phyloP scores from a whole-genome alignment of 2,113 vertebrate species.

The Mus pahari region DNA sequence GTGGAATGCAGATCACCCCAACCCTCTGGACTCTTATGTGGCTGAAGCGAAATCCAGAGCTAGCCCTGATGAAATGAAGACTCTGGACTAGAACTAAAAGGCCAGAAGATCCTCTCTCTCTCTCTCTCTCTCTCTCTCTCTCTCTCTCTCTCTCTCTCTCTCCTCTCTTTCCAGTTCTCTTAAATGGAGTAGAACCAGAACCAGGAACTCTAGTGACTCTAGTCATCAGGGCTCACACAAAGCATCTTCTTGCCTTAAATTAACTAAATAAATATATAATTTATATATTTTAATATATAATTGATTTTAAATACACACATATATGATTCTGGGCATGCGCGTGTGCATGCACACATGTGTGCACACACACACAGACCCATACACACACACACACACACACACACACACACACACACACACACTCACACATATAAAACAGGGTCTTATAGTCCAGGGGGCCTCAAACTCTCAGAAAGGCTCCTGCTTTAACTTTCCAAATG shows the following conservation, averaged over 20 bases:
- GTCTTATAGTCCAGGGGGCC: not conserved
- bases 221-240: not conserved
- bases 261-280: no score
- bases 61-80: not conserved
- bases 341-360: no score
- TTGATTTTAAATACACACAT: no score
- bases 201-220: not conserved
- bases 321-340: no score
- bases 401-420: not conserved
- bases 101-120: not conserved
- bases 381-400: not conserved
- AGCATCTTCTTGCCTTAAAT: not conserved
- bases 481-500: not conserved
- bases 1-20: constrained; percentile 53
- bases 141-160: not conserved
- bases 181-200: constrained; percentile 46
- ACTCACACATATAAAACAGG: not conserved
- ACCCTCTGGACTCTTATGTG: constrained; percentile 23
- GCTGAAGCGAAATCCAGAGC: not conserved
- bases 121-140: not conserved
- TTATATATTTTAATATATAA: no score
- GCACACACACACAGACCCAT: not conserved
- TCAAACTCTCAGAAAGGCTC: not conserved
- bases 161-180: not conserved
- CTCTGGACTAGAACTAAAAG: not conserved